Evolutionary conservation across 2,113 vertebrate species (phyloP).

Genomic region (Trinectes maculatus): DNA sequence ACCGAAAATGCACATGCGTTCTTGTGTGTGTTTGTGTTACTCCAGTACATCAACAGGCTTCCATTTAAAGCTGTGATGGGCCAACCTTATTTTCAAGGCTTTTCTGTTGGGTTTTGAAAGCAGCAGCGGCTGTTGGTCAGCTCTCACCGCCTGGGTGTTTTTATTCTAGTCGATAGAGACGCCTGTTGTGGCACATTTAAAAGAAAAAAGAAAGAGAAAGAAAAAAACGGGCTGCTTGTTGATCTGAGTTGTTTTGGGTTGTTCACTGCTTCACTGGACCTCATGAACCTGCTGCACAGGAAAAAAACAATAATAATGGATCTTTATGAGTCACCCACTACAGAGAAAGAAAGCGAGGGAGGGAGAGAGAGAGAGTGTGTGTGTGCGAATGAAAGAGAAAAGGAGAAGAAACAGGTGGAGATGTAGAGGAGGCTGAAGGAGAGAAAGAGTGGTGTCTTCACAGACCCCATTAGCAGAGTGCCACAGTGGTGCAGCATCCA

Average conservation of each 20-base stretch:
- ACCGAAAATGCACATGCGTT: slow-evolving; percentile 21
- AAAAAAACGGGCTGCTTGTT: slow-evolving; percentile 53
- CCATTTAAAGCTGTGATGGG: slow-evolving; percentile 64
- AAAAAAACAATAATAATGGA: slow-evolving; percentile 67
- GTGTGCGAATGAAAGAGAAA: slow-evolving; percentile 12
- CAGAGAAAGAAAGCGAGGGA: slow-evolving; percentile 9
- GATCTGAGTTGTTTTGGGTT: slow-evolving; percentile 71
- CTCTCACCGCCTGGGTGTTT: slow-evolving; percentile 64
- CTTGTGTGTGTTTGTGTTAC: slow-evolving; percentile 24
- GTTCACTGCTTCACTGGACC: slow-evolving; percentile 69
- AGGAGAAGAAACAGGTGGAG: slow-evolving; percentile 23
- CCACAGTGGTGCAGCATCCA: slow-evolving; percentile 75
- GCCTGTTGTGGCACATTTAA: slow-evolving; percentile 68
- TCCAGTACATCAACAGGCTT: slow-evolving; percentile 63
- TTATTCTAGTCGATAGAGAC: slow-evolving; percentile 68
- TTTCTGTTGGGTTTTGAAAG: slow-evolving; percentile 60
- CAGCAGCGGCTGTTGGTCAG: slow-evolving; percentile 53
- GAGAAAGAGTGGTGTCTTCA: slow-evolving; percentile 68
- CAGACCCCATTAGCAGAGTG: slow-evolving; percentile 81
- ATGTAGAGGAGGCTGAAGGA: slow-evolving; percentile 33
- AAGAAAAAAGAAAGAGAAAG: slow-evolving; percentile 6
- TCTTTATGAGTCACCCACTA: slow-evolving; percentile 71
- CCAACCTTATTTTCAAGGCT: slow-evolving; percentile 68
- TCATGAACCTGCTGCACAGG: slow-evolving; percentile 64
- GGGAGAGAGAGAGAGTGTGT: slow-evolving; percentile 18